Evolutionary conservation across 2,888 invertebrate species (phyloP).

Genomic region (Steinernema carpocapsae): DNA sequence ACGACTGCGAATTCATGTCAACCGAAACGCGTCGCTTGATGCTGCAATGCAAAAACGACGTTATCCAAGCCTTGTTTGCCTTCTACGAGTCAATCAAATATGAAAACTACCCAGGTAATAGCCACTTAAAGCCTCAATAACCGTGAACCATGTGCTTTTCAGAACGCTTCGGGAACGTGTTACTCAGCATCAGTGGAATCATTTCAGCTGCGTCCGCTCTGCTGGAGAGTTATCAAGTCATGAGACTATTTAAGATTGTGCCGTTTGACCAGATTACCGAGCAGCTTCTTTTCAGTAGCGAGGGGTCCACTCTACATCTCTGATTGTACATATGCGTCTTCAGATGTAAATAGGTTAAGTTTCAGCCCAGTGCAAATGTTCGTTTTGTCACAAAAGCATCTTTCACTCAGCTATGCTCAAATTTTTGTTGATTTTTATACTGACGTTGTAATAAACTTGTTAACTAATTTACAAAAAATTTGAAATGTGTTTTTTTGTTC

Average conservation of each 20-base stretch:
- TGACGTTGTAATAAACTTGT: too few relatives aligned
- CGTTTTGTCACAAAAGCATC: too few relatives aligned
- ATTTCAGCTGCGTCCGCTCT: constrained; percentile 52
- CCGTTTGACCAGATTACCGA: constrained; percentile 40
- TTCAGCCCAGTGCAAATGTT: too few relatives aligned
- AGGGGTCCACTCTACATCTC: not conserved
- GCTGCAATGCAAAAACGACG: constrained; percentile 44
- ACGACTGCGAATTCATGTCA: not conserved
- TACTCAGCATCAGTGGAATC: constrained; percentile 54
- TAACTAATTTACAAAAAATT: too few relatives aligned
- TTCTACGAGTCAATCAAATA: constrained; percentile 45
- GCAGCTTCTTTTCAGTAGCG: constrained; percentile 36
- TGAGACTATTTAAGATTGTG: constrained; percentile 46
- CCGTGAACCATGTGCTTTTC: constrained; percentile 29
- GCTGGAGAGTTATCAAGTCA: constrained; percentile 53
- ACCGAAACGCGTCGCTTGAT: not conserved
- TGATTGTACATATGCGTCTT: too few relatives aligned
- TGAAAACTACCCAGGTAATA: constrained; percentile 45
- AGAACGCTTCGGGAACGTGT: constrained; percentile 54
- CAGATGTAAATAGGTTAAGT: too few relatives aligned
- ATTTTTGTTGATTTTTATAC: too few relatives aligned
- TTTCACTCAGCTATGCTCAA: too few relatives aligned
- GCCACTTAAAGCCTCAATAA: not conserved
- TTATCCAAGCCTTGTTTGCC: constrained; percentile 52
- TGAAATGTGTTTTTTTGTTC: too few relatives aligned